A percentile compares a stretch with the other conserved stretches of the same genome.
Evolutionary conservation across 2,888 invertebrate genomes (phyloP).

Genomic region (Melanotus villosus): DNA sequence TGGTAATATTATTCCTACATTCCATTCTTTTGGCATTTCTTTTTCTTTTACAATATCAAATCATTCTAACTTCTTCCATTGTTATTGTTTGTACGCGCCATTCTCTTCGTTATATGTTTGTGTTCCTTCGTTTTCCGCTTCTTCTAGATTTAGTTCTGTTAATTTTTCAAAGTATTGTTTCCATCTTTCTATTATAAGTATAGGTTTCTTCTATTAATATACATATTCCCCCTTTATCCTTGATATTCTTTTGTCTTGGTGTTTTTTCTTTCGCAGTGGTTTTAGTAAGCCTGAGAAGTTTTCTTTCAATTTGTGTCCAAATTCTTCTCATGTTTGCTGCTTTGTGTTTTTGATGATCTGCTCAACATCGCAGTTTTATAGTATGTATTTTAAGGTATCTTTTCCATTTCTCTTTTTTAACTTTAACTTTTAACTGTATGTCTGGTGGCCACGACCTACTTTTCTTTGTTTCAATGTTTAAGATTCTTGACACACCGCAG

Average conservation of each 20-base stretch:
- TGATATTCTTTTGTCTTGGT: background rate
- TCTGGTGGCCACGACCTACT: background rate
- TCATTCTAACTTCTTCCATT: background rate
- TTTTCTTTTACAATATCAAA: too few relatives aligned
- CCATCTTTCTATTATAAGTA: too few relatives aligned
- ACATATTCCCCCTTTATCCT: background rate
- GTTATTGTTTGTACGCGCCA: background rate
- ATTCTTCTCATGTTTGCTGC: background rate
- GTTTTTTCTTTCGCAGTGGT: background rate
- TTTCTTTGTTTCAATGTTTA: background rate
- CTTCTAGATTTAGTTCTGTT: background rate
- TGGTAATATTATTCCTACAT: background rate
- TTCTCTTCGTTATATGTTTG: background rate
- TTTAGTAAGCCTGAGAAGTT: background rate
- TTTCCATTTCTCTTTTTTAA: background rate
- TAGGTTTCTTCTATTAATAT: background rate
- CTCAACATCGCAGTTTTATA: background rate
- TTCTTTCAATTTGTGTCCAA: background rate
- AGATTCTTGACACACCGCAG: background rate
- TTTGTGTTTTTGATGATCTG: background rate
- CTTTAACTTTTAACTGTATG: background rate
- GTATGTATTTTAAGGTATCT: background rate
- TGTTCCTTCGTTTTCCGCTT: background rate
- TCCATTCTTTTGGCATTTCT: background rate
- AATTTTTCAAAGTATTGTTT: background rate